These are phyloP conservation scores for Yponomeuta malinellus DNA, from an alignment of 2,888 invertebrate genomes.

Conservation along the genomic window DNA sequence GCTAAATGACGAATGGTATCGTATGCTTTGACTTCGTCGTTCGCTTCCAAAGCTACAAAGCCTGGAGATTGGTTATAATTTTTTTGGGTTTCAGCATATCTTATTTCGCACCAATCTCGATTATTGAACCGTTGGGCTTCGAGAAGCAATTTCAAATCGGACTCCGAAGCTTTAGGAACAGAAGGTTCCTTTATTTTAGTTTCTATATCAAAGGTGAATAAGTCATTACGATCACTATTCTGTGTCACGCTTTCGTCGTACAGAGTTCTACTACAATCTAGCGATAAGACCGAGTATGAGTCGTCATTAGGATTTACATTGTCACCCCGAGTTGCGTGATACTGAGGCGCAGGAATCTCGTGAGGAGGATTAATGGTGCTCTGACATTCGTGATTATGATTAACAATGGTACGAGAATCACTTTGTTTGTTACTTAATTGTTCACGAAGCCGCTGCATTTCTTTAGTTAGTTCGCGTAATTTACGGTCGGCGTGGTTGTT, in stretches of 20 bases:
- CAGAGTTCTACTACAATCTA: no score
- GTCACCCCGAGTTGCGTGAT: background rate
- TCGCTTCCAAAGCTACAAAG: background rate
- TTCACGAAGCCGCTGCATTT: background rate
- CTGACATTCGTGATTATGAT: background rate
- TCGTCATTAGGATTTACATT: background rate
- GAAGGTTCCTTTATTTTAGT: background rate
- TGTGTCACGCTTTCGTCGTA: no score
- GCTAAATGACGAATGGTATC: background rate
- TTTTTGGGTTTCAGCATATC: background rate
- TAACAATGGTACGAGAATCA: background rate
- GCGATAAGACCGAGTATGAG: background rate
- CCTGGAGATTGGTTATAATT: background rate
- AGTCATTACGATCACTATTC: no score
- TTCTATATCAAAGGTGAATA: no score
- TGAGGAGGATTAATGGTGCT: background rate
- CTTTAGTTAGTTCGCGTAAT: background rate
- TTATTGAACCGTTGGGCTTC: background rate
- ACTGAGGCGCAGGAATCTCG: background rate
- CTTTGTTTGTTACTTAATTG: background rate
- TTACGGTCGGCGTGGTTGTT: constrained; percentile 2
- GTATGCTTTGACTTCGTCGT: background rate
- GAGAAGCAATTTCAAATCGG: constrained; percentile 5
- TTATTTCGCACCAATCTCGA: background rate
- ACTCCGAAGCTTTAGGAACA: constrained; percentile 5